Evolutionary conservation across 2,113 vertebrate species (phyloP).

Genomic region (Pimephales promelas): DNA sequence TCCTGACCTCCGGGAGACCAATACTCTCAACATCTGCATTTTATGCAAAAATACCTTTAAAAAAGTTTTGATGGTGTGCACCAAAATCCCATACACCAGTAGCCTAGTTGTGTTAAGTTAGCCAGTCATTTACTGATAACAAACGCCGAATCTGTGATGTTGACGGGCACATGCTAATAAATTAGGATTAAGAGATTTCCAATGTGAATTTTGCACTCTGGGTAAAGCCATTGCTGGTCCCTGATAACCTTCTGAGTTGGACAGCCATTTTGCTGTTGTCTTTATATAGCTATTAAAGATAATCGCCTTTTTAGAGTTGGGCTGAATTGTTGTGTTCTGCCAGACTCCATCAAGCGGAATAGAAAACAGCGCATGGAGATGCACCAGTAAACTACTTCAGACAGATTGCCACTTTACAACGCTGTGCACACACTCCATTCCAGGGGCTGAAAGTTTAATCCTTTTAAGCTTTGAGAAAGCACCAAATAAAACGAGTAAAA

Average conservation of each 20-base stretch:
- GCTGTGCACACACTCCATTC: conserved; percentile 57
- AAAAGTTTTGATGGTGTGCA: neutral
- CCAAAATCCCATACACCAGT: neutral
- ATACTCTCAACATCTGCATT: conserved; percentile 51
- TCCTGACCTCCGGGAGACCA: conserved; percentile 39
- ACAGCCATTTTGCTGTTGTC: conserved; percentile 47
- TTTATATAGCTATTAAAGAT: conserved; percentile 54
- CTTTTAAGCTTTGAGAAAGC: conserved; percentile 46
- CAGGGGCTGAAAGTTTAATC: conserved; percentile 50
- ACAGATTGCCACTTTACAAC: conserved; percentile 55
- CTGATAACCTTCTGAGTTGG: conserved; percentile 18
- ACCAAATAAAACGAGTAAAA: conserved; percentile 46
- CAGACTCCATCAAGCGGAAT: conserved; percentile 46
- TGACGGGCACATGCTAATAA: neutral
- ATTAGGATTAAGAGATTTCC: neutral
- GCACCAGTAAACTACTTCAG: conserved; percentile 55
- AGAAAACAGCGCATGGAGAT: conserved; percentile 48
- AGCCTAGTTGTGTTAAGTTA: neutral
- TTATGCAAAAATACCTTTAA: conserved; percentile 47
- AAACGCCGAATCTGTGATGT: neutral
- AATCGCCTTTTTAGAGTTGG: conserved; percentile 52
- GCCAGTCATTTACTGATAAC: conserved; percentile 8
- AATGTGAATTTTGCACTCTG: conserved; percentile 2
- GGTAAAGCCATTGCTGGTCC: conserved; percentile 16
- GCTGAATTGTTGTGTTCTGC: conserved; percentile 45